Conservation (phyloP, 2,113 vertebrate species). For the Atractosteus spatula region DNA sequence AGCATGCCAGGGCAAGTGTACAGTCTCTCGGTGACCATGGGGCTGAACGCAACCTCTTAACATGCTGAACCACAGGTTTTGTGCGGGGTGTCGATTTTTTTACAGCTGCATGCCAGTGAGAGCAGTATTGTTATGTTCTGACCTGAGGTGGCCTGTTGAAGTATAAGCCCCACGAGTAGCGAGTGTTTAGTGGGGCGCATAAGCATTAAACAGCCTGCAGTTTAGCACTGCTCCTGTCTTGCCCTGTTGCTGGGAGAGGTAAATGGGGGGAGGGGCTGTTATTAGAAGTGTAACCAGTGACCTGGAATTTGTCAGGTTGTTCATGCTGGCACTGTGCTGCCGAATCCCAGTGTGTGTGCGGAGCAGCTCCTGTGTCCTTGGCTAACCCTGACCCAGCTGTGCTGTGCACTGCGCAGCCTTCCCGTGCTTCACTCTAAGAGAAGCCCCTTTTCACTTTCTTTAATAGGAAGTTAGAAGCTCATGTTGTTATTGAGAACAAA, state of each 20-base stretch:
- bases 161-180: no score
- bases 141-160: no score
- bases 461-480: no score
- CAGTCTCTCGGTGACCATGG: constrained; percentile 69
- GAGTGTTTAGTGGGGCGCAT: no score
- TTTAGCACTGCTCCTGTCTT: constrained; percentile 6
- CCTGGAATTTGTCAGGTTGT: constrained; percentile 56
- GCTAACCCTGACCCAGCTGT: constrained; percentile 38
- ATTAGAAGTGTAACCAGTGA: constrained; percentile 58
- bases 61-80: no score
- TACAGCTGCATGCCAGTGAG: no score
- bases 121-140: no score
- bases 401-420: neutral
- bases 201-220: no score
- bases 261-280: constrained; percentile 38
- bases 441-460: no score
- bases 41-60: constrained; percentile 52
- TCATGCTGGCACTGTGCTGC: constrained; percentile 32
- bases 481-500: no score
- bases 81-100: no score
- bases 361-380: constrained; percentile 47
- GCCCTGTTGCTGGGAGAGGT: constrained; percentile 4
- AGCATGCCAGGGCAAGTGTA: constrained; percentile 73
- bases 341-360: constrained; percentile 46
- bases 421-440: no score